These are phyloP conservation scores for Ctenosaura bakeri DNA, from an alignment of 2,797 vertebrate species.

Conservation along the genomic window DNA sequence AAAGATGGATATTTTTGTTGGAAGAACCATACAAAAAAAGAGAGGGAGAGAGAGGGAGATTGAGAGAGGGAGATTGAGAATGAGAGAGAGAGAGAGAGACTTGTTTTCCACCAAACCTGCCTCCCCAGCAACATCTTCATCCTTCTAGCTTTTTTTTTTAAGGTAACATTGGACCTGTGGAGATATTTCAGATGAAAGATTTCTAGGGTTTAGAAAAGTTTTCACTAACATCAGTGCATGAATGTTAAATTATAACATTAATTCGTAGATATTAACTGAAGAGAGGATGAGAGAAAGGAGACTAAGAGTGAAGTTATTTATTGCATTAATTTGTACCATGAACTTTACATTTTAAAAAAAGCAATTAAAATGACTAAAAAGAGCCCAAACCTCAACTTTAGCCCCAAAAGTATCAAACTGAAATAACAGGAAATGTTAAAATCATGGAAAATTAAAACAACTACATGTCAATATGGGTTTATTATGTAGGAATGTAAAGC, in stretches of 20 bases:
- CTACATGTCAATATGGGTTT: background rate
- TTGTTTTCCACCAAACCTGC: background rate
- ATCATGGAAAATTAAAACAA: background rate
- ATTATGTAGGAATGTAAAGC: constrained; percentile 3
- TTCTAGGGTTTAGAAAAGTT: background rate
- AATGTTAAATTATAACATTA: background rate
- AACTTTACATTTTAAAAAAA: no score
- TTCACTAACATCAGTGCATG: background rate
- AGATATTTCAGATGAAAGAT: background rate
- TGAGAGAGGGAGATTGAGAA: background rate
- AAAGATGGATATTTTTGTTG: background rate
- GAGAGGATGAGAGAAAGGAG: no score
- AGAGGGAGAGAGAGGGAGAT: background rate
- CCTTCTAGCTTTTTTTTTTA: background rate
- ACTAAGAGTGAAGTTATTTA: no score
- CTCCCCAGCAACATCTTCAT: background rate
- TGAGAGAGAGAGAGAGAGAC: background rate
- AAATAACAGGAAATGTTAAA: no score
- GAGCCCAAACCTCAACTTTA: no score
- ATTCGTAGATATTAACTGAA: no score
- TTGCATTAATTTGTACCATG: no score
- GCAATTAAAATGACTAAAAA: no score
- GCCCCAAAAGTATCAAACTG: no score
- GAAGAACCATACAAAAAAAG: background rate
- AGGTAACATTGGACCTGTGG: background rate